Percentiles rank a stretch among this genome's conserved stretches.
phyloP scores from a whole-genome alignment of 1,140 invertebrate species.

The Riptortus pedestris region DNA sequence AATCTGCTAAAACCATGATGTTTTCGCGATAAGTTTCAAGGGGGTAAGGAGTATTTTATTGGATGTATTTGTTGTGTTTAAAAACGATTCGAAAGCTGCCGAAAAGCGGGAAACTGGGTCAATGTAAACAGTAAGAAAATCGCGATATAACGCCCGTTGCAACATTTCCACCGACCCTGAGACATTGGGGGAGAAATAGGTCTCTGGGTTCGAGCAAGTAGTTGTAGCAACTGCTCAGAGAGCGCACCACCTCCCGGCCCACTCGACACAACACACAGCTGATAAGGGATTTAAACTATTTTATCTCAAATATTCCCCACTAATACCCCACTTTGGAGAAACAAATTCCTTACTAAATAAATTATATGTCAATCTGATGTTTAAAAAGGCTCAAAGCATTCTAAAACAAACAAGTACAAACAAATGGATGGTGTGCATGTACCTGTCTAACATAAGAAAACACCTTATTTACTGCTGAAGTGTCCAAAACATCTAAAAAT shows the following conservation, averaged over 20 bases:
- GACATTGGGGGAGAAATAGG: neutral
- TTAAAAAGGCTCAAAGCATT: neutral
- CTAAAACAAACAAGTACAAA: no score
- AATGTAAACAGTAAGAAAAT: constrained; percentile 14
- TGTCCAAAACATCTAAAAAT: no score
- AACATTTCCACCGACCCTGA: constrained; percentile 18
- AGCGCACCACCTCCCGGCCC: constrained; percentile 1
- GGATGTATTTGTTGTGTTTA: no score
- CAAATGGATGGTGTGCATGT: no score
- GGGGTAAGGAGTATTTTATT: no score
- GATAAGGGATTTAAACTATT: neutral
- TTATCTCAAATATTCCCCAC: neutral
- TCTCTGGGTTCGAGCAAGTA: neutral
- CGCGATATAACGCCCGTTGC: constrained; percentile 12
- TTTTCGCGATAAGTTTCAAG: no score
- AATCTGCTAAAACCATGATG: no score
- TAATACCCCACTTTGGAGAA: neutral
- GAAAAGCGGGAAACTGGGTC: constrained; percentile 13
- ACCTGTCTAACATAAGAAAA: no score
- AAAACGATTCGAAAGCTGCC: no score
- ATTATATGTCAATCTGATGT: neutral
- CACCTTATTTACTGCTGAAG: no score
- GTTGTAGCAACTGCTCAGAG: neutral
- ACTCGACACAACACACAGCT: neutral
- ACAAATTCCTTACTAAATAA: neutral